Base-by-base conservation (phyloP, 2,113 vertebrate genomes). In the Nestor notabilis region DNA sequence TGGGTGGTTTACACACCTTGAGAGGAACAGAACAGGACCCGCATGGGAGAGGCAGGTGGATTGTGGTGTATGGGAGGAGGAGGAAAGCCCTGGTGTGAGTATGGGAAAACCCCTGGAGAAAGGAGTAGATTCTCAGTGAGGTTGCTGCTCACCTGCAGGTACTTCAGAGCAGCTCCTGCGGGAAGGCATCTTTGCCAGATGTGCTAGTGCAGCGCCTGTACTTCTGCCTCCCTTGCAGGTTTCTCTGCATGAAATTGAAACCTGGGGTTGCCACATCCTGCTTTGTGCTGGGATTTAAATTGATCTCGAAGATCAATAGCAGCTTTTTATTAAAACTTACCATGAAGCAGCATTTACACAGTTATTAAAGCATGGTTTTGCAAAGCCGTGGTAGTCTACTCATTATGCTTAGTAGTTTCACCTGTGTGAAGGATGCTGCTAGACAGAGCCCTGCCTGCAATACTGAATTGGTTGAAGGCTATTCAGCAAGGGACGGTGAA, bases 211-310 rank as follows among this genome's bases (percentile, higher is more conserved):
- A 85, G 39, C 37, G 9, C 2, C 0, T 33, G 93, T 33, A 37
- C 47, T 66, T 74, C 56, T 96, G 70, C 53, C 33, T 90, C 84
- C 53, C 70, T 47, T 0, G 0, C n/a, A 60, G 80, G 49, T n/a
- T n/a, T n/a, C 71, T 83, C 53, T 33, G 33, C 18, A 2, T 0
- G 0, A 43, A 87, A 82, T 21, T 91, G 64, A 89, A 91, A 82
- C 41, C 71, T 74, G 43, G 43, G 43, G 27, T 66, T 81, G 64
- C 64, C 79, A 43, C 25, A 19, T 75, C 56, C 72, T 52, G n/a
- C 9, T 55, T 91, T 94, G 55, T 68, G 27, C 46, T 94, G 65
- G 83, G 72, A 75, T 95, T 96, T 92, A 55, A 81, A 25, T 71
- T 78, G 60, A 89, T 68, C 76, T 24, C 5, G 43, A 82, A 86